Conservation (phyloP, 2,113 vertebrate genomes). For the Spheniscus mendiculus region DNA sequence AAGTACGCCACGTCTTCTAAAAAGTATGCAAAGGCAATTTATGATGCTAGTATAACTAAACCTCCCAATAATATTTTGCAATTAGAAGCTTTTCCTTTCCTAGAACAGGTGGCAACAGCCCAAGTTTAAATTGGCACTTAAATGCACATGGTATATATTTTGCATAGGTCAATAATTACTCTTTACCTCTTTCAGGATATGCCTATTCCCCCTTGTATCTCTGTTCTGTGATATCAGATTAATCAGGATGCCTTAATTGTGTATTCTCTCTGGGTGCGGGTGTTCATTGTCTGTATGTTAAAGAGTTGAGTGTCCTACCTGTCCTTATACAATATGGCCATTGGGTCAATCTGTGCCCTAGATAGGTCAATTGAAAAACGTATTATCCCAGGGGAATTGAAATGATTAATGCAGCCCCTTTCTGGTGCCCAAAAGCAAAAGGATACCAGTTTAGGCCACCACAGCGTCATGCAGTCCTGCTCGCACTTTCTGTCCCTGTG, state of each 20-base stretch:
- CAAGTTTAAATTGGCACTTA: background rate
- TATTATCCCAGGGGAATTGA: background rate
- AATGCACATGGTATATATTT: background rate
- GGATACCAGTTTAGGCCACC: background rate
- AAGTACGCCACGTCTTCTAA: background rate
- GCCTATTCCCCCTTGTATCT: background rate
- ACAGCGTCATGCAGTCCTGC: background rate
- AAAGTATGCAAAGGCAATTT: background rate
- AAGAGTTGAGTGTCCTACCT: constrained; percentile 61
- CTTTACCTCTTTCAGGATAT: background rate
- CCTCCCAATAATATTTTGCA: background rate
- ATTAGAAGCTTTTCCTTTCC: background rate
- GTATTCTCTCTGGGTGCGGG: constrained; percentile 19
- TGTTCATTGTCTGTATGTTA: constrained; percentile 43
- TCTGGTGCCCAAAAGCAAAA: background rate
- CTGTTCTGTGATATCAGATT: background rate
- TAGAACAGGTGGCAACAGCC: background rate
- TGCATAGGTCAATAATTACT: background rate
- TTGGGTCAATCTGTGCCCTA: background rate
- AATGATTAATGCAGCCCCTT: background rate
- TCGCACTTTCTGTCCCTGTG: background rate
- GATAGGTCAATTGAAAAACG: constrained; percentile 21
- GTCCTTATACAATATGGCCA: constrained; percentile 34
- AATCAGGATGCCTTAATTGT: constrained; percentile 58
- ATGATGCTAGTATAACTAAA: background rate